These are phyloP conservation scores for Eira barbara DNA, from an alignment of 2,113 vertebrate species.

Conservation along the genomic window DNA sequence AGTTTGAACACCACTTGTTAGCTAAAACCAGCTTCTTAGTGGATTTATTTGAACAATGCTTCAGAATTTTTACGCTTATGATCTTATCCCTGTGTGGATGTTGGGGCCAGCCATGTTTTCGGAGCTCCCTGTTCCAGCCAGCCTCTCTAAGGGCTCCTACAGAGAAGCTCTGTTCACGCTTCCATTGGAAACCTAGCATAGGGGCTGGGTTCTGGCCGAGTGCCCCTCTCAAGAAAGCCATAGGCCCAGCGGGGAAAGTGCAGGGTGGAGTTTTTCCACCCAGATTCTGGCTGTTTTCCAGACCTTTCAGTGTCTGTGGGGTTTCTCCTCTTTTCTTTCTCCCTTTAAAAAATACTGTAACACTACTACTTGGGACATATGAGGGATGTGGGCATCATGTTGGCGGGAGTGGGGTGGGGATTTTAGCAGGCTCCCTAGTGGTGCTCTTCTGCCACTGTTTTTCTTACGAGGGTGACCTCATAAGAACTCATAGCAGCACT, in stretches of 20 bases:
- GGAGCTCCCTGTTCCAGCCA: neutral
- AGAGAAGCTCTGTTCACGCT: neutral
- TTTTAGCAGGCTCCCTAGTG: neutral
- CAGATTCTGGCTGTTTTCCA: neutral
- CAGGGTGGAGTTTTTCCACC: neutral
- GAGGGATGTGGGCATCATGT: neutral
- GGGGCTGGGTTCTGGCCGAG: neutral
- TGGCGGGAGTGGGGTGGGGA: rapidly evolving
- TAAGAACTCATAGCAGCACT: neutral
- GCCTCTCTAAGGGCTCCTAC: neutral
- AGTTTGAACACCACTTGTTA: neutral
- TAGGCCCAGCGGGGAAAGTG: neutral
- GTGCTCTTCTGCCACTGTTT: neutral
- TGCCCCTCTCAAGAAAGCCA: neutral
- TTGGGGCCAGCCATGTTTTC: neutral
- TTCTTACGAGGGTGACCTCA: neutral
- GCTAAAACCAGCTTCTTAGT: neutral
- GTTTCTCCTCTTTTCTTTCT: neutral
- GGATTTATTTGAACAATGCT: neutral
- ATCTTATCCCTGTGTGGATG: neutral
- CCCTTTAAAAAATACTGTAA: neutral
- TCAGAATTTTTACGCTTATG: neutral
- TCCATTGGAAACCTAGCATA: neutral
- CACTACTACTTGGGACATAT: neutral
- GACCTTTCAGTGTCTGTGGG: neutral